Evolutionary conservation across 2,113 vertebrate species (phyloP).

Genomic region (Origma solitaria): DNA sequence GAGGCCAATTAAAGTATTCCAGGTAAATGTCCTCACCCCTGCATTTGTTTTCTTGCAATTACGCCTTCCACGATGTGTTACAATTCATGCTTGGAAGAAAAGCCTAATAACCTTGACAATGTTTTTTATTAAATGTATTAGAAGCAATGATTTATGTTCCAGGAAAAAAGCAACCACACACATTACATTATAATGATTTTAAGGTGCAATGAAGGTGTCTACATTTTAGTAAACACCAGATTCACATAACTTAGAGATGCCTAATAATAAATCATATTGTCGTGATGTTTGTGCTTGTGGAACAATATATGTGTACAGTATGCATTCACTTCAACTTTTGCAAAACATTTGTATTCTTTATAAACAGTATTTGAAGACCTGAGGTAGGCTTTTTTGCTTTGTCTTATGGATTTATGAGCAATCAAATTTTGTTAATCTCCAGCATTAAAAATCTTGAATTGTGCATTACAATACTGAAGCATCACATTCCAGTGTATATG

Average conservation of each 20-base stretch:
- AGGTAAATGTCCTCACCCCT: not conserved
- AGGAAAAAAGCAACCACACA: not conserved
- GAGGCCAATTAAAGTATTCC: not conserved
- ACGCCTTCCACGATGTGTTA: not conserved
- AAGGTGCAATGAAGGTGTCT: not conserved
- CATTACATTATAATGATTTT: not conserved
- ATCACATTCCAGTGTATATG: not conserved
- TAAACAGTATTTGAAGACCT: not conserved
- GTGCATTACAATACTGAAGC: not conserved
- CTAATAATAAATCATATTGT: not conserved
- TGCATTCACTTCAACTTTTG: not conserved
- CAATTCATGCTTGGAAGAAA: not conserved
- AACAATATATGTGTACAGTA: not conserved
- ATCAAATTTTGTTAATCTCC: not conserved
- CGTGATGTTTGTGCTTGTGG: fast-evolving
- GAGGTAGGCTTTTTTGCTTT: fast-evolving
- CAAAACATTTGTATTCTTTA: not conserved
- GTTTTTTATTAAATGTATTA: not conserved
- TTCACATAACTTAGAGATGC: not conserved
- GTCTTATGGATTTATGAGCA: not conserved
- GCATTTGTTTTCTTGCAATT: not conserved
- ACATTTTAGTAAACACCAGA: not conserved
- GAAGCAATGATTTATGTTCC: not conserved
- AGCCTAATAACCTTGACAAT: not conserved
- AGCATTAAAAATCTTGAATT: not conserved